A percentile compares a stretch with the other conserved stretches of the same genome.
Conservation (phyloP, 2,113 vertebrate species). For the Platichthys flesus region DNA sequence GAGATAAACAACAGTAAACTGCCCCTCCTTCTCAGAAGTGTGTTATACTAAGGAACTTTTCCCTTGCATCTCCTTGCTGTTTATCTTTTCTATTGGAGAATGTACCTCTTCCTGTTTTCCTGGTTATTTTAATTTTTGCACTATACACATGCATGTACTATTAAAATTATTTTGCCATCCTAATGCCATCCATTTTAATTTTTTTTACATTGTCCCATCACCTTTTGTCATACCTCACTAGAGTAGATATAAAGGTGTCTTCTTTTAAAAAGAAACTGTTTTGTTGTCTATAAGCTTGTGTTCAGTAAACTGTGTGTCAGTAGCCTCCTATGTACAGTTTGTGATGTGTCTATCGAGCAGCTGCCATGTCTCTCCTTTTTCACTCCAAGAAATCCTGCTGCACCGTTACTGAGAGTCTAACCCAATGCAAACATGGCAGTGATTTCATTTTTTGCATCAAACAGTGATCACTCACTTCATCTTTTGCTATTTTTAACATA, state of each 20-base stretch:
- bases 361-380: constrained; percentile 81
- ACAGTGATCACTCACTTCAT: constrained; percentile 16
- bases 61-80: constrained; percentile 52
- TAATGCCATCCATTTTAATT: constrained; percentile 40
- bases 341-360: constrained; percentile 63
- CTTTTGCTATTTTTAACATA: constrained; percentile 38
- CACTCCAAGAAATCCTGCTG: constrained; percentile 54
- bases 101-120: constrained; percentile 51
- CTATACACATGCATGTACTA: constrained; percentile 73
- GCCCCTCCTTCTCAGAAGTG: constrained; percentile 58
- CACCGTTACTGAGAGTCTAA: constrained; percentile 31
- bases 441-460: constrained; percentile 34
- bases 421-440: constrained; percentile 33
- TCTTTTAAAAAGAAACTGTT: constrained; percentile 36
- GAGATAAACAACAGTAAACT: constrained; percentile 36
- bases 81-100: constrained; percentile 49
- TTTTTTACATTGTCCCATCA: constrained; percentile 30
- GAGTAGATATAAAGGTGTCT: constrained; percentile 44
- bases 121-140: constrained; percentile 38
- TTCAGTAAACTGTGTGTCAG: constrained; percentile 66
- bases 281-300: constrained; percentile 55
- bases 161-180: constrained; percentile 49
- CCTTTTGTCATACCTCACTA: constrained; percentile 49
- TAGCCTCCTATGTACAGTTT: constrained; percentile 64
- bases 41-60: constrained; percentile 37